These are phyloP conservation scores for Etheostoma spectabile DNA, from an alignment of 2,113 vertebrate species.

Conservation along the genomic window DNA sequence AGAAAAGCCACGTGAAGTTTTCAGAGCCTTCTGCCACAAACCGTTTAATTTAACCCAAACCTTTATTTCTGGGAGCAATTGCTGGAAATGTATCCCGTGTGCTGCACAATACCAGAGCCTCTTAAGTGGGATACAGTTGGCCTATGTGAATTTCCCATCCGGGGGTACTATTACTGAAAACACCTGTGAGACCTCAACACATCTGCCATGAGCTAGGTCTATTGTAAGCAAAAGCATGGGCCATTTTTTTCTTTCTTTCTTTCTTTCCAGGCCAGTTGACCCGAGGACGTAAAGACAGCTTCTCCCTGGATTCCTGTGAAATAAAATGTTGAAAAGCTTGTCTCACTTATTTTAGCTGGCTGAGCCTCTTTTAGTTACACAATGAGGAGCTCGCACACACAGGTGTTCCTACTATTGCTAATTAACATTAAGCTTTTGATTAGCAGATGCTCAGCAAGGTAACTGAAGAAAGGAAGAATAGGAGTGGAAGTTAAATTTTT, in stretches of 20 bases:
- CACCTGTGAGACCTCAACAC: no score
- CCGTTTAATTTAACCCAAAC: no score
- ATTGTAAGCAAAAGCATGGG: no score
- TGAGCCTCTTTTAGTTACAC: accelerated
- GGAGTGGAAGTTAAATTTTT: no score
- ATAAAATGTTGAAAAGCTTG: conserved; percentile 42
- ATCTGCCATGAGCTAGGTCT: no score
- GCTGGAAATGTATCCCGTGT: no score
- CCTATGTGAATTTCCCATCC: no score
- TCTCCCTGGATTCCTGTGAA: not conserved
- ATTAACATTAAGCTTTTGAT: not conserved
- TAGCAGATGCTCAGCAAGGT: not conserved
- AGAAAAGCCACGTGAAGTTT: not conserved
- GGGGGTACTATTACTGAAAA: no score
- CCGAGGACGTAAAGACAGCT: not conserved
- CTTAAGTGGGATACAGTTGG: no score
- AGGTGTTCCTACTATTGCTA: not conserved
- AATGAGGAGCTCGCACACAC: not conserved
- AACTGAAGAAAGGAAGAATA: not conserved
- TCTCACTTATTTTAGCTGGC: not conserved
- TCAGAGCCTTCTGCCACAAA: no score
- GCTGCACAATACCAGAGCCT: no score
- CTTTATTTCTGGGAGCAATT: no score
- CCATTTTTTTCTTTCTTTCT: not conserved
- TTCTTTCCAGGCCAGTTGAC: not conserved